Evolutionary conservation across 2,113 vertebrate species (phyloP), one percentile per base, ranked within the genome.

Genomic region (Suricata suricatta): DNA sequence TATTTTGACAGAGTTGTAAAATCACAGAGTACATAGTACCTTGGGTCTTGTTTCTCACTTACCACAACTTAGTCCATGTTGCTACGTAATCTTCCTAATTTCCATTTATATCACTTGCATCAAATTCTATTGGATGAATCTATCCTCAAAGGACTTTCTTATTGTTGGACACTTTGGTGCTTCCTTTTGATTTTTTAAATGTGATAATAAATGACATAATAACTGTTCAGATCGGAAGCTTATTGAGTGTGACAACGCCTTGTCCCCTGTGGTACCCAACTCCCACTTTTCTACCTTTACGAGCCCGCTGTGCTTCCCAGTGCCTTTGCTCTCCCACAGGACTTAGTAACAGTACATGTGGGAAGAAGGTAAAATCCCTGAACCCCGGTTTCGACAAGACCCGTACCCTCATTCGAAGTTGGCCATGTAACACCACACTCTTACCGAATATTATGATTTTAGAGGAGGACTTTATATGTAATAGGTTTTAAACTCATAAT

Each of bases 1-100:
- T 44, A 52, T 63, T 71, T 76, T 82, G 72, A 77, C 50, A 91
- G 63, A 91, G 35, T 76, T 60, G 17, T 82, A 50, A 93, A 96
- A 66, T 69, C 33, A 68, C 0, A 64, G 44, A 95, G 21, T 47
- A 90, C 19, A 57, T 38, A 63, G 3, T 57, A 63, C 52, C 38
- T n/a, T 57, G 50, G 66, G 66, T 54, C 66, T 93, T 50, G 52
- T 81, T 90, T 92, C 79, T 50, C 60, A 93, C 16, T 68, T 77
- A 74, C 41, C 10, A 31, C 27, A 2, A 91, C 41, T 82, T 33
- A 33, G 17, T 54, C 25, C 47, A 54, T 5, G 29, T n/a, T 74
- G 31, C 14, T 76, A 50, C 13, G 81, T 0, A 13, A 15, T 74
- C 71, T 93, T 96, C 52, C 23, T 29, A 60, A 71, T 41, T 79